Base-by-base conservation (phyloP, 2,888 invertebrate species). In the Acleris laterana region DNA sequence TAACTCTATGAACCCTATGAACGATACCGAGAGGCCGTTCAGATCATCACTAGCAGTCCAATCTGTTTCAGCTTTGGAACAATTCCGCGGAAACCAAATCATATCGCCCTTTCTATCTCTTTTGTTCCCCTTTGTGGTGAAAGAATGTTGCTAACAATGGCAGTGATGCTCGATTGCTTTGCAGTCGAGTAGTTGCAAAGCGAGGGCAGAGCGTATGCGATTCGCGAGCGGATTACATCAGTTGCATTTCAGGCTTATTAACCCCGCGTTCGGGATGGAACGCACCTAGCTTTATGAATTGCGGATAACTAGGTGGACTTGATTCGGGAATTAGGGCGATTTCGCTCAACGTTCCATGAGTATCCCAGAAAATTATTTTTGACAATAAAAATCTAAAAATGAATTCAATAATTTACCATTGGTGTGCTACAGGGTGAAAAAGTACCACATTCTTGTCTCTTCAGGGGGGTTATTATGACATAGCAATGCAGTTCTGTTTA, bases 231-330 rank as follows among this genome's bases (percentile, higher is more conserved):
- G 48, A 49, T 49, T 63, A 49, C 49, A 62, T 22, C 38, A 20
- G 42, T 60, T 60, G 52, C 52, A 52, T 60, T 60, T 44, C 52
- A 52, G 52, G 20, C 42, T 44, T 25, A 63, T 57, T 63, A 42
- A 56, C 56, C 28, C 25, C 25, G 19, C 50, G 51, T 62, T 56
- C 49, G 4, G 38, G 13, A 44, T 22, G 28, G 32, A 49, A 17
- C 22, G 48, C 22, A 25, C 25, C 25, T 25, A 62, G 32, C 22
- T 50, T 56, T 9, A 50, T 56, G 22, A 42, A 62, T 52, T 38
- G 13, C 13, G 38, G 38, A 13, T 61, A 28, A 46, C 28, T 16
- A n/a, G n/a, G 22, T 20, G 22, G 38, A 13, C 38, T 3, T 11
- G 38, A 9, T 32, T 1, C 6, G 38, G 13, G 38, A n/a, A n/a